Percentiles rank a stretch among this genome's conserved stretches.
phyloP scores from a whole-genome alignment of 2,113 vertebrate genomes.

The Pseudorhombus dupliciocellatus region DNA sequence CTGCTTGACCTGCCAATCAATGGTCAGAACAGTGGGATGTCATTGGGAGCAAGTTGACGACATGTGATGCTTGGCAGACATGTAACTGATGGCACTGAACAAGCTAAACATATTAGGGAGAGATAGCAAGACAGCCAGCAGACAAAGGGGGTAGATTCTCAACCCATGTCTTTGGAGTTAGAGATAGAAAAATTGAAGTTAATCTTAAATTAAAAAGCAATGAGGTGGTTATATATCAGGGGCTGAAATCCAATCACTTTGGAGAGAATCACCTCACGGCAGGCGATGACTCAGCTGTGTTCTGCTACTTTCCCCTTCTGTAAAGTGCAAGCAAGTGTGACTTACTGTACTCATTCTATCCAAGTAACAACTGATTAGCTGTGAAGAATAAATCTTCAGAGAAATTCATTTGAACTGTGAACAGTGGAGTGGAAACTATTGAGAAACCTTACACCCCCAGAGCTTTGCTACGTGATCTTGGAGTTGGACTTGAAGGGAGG shows the following conservation, averaged over 20 bases:
- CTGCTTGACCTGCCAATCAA: conserved; percentile 90
- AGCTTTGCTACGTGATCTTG: conserved; percentile 62
- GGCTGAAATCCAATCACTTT: conserved; percentile 67
- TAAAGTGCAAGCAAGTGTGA: conserved; percentile 71
- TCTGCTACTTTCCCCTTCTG: conserved; percentile 56
- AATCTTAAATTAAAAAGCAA: conserved; percentile 80
- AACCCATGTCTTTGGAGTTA: conserved; percentile 39
- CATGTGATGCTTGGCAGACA: conserved; percentile 77
- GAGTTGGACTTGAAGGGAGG: conserved; percentile 57
- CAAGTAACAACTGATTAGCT: conserved; percentile 80
- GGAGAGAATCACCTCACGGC: conserved; percentile 63
- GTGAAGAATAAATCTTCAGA: conserved; percentile 75
- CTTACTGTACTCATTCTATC: conserved; percentile 70
- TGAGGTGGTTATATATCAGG: conserved; percentile 62
- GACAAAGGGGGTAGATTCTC: conserved; percentile 34
- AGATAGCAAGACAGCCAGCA: conserved; percentile 36
- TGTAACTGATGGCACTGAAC: conserved; percentile 78
- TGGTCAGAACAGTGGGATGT: conserved; percentile 89
- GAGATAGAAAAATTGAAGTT: conserved; percentile 60
- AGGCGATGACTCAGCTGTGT: conserved; percentile 62
- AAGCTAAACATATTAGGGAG: conserved; percentile 71
- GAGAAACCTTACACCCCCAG: conserved; percentile 69
- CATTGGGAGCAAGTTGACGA: conserved; percentile 84
- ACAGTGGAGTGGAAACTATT: conserved; percentile 73
- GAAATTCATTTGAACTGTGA: conserved; percentile 70